phyloP scores from a whole-genome alignment of 2,113 vertebrate species.

The Phycodurus eques region DNA sequence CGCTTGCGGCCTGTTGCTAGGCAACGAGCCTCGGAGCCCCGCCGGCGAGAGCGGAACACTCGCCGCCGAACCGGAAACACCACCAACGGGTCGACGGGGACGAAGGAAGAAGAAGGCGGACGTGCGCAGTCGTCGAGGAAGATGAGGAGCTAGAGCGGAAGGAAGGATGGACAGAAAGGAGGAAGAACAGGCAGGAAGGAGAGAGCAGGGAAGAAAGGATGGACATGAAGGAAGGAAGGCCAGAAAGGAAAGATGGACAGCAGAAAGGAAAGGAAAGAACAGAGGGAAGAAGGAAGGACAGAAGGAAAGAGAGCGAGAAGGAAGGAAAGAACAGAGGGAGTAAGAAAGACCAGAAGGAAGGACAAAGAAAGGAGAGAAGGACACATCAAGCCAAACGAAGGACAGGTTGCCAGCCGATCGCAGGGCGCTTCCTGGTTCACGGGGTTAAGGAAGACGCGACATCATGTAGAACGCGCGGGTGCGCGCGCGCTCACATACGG shows the following conservation, averaged over 20 bases:
- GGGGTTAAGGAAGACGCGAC: not conserved
- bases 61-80: constrained; percentile 39
- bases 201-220: not conserved
- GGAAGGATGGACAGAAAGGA: not conserved
- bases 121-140: not conserved
- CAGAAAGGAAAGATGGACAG: no score
- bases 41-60: constrained; percentile 12
- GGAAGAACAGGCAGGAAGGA: not conserved
- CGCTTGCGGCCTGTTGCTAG: constrained; percentile 62
- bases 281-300: no score
- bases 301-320: not conserved
- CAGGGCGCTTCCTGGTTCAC: no score
- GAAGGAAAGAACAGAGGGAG: not conserved
- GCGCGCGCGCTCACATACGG: constrained; percentile 26
- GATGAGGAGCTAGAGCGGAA: not conserved
- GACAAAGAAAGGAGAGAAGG: not conserved
- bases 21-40: constrained; percentile 61
- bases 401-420: no score
- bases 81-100: constrained; percentile 44
- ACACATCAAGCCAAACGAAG: no score
- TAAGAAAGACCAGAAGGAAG: no score
- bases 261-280: no score
- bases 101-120: constrained; percentile 18
- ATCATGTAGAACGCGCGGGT: not conserved
- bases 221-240: not conserved